phyloP scores from a whole-genome alignment of 2,113 vertebrate species.

The Nothocercus julius region DNA sequence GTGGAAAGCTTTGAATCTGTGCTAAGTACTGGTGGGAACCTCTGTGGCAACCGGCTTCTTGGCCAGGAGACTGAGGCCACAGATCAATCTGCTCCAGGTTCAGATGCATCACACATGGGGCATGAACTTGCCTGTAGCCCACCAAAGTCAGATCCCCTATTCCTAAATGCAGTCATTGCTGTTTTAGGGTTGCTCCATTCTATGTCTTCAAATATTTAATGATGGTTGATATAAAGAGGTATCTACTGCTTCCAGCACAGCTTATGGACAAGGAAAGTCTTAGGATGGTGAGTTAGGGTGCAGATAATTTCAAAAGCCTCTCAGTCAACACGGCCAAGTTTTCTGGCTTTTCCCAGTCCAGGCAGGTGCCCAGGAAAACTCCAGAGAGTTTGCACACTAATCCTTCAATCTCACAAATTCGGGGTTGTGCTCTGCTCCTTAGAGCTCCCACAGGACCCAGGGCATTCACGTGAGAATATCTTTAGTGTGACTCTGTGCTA shows the following conservation, averaged over 20 bases:
- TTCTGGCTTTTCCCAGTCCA: background rate
- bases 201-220: background rate
- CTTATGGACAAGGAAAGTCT: background rate
- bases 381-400: background rate
- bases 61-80: too few species aligned
- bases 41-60: background rate
- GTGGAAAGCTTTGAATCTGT: background rate
- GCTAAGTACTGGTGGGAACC: background rate
- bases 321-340: accelerated
- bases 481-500: accelerated
- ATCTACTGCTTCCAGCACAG: background rate
- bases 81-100: too few species aligned
- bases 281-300: background rate
- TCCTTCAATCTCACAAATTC: accelerated
- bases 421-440: background rate
- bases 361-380: accelerated
- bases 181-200: background rate
- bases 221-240: background rate
- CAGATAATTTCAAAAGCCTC: background rate
- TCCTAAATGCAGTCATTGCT: accelerated
- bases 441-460: background rate
- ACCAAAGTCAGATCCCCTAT: background rate
- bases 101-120: background rate
- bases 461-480: background rate
- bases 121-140: background rate